Evolutionary conservation across 2,888 invertebrate genomes (phyloP), one percentile per base, ranked within the genome.

Genomic region (Limnephilus rhombicus): DNA sequence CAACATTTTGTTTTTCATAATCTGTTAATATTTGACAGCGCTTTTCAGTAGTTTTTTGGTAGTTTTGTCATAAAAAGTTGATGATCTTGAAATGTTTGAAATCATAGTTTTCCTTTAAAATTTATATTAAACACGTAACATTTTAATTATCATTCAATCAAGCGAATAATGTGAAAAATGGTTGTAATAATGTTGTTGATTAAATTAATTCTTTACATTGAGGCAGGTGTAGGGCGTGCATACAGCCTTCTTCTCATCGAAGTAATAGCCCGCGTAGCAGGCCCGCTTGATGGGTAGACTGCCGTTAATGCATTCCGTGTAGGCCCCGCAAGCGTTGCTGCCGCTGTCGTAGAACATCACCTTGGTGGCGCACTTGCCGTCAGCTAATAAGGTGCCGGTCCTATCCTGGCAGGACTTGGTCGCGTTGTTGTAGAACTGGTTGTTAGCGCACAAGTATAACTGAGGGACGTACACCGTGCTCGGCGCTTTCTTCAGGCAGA

Each of bases 401-500:
- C 83, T 53, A 12, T 90, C 85, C 18, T 80, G 34, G 37, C 90
- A 90, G 34, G 24, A 4, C n/a, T 41, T 80, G 34, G 29, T 85
- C n/a, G 45, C 41, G 3, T 81, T 86, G 31, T 68, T 87, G 31
- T 83, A 92, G 24, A 85, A 80, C n/a, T 37, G 82, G 90, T 41
- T 90, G 29, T 34, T 31, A n/a, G 45, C 15, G 85, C 92, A 92
- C 29, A 83, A 3, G 89, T 83, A 90, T 80, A 92, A 49, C 31
- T 88, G 86, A 1, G 92, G 92, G 18, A n/a, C 13, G 18, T 34
- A 24, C 7, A 41, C n/a, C 29, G 24, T 15, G 18, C 37, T 37
- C 24, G 41, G 41, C 11, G 12, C 5, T 11, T 24, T 49, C 45
- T 53, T 89, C 12, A 91, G 80, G 85, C 93, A 93, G 45, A 90